Base-by-base conservation (phyloP, 2,888 invertebrate genomes). In the Lomographa bimaculata region DNA sequence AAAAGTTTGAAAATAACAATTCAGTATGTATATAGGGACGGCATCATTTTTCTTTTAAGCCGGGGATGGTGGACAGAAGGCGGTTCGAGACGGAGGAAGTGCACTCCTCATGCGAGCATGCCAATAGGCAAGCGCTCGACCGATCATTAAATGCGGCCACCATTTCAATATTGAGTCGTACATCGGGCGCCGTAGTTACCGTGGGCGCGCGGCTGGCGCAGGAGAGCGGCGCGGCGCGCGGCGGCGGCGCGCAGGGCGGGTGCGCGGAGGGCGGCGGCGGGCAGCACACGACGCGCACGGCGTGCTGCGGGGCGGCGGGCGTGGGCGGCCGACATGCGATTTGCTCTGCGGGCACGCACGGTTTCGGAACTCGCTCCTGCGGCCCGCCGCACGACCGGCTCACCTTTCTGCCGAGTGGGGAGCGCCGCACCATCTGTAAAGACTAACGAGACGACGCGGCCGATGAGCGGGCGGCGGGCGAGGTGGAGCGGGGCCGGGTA, bases 281-380 rank as follows among this genome's bases (percentile, higher is more conserved):
- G 50, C 68, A 64, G 62, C 71, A 73, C 20, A 58, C 54, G 32
- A 57, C 43, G 48, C 64, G 62, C 46, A 44, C 25, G 8, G 57
- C 64, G 29, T 38, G 34, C 12, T 7, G 34, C 1, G 16, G 27
- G 23, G 18, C 14, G 32, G 19, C 5, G 18, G 34, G 24, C 9
- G 46, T 32, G 33, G 39, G 44, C 26, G 50, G 37, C 2, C 38
- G 41, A 25, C 50, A 27, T 23, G 57, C 21, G 43, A 48, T 49
- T 36, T 50, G 54, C 33, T 51, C 29, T 20, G 53, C 42, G 35
- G 56, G 52, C 34, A 28, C 37, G 47, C 48, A 52, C 27, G 42
- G 43, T 19, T 48, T 37, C 17, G 40, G 24, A 32, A 45, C 30
- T 6, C 36, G 51, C 12, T 25, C 39, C 24, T 40, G 40, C 27